phyloP scores from a whole-genome alignment of 2,113 vertebrate genomes.

The Limanda limanda region DNA sequence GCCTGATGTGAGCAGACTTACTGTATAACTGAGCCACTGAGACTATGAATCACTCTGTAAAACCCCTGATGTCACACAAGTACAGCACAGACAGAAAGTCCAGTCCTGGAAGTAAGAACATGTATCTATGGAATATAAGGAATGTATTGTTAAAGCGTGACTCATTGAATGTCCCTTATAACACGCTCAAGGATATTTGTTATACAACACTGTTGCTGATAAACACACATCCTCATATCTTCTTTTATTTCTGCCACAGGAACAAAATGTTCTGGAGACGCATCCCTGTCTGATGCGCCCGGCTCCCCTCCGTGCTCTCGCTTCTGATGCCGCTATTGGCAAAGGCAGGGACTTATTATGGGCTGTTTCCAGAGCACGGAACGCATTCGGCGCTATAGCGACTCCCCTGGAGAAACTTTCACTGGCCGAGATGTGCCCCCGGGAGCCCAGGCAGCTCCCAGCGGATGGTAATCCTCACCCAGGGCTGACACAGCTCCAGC shows the following conservation, averaged over 20 bases:
- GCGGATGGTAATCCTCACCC: conserved; percentile 55
- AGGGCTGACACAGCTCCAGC: conserved; percentile 58
- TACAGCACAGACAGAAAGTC: conserved; percentile 16
- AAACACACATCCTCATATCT: conserved; percentile 61
- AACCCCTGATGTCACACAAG: conserved; percentile 26
- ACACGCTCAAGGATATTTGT: conserved; percentile 16
- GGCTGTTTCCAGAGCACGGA: conserved; percentile 57
- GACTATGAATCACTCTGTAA: conserved; percentile 7
- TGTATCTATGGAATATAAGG: not conserved
- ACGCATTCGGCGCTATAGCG: conserved; percentile 61
- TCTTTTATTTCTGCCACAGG: conserved; percentile 58
- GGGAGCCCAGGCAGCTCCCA: conserved; percentile 41
- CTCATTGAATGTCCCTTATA: conserved; percentile 16
- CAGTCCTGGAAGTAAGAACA: conserved; percentile 43
- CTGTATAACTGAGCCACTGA: not conserved
- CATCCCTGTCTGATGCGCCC: conserved; percentile 27
- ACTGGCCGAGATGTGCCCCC: conserved; percentile 51
- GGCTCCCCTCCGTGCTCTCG: conserved; percentile 44
- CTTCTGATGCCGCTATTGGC: conserved; percentile 61
- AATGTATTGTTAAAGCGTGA: conserved; percentile 29
- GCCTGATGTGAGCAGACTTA: not conserved
- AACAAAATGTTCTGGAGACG: conserved; percentile 76
- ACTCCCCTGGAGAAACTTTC: conserved; percentile 61
- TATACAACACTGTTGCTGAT: conserved; percentile 52
- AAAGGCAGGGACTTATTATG: conserved; percentile 71